Evolutionary conservation across 2,113 vertebrate species (phyloP).

Genomic region (Seriola aureovittata): DNA sequence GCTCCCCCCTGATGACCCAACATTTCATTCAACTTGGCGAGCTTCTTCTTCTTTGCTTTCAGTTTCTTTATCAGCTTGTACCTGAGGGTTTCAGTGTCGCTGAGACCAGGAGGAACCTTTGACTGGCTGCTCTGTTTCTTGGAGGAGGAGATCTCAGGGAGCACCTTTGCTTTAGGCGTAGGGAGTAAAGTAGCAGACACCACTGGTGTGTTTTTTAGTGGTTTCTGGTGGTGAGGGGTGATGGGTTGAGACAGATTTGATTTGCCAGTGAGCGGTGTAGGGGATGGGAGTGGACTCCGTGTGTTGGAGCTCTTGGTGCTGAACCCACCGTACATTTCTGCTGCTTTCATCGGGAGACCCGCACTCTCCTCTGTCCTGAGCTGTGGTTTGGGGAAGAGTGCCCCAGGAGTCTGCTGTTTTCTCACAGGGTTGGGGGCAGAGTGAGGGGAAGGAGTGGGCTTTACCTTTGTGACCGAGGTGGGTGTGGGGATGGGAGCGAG

Average conservation of each 20-base stretch:
- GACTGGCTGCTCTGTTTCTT: conserved; percentile 44
- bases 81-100: conserved; percentile 87
- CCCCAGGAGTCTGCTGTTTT: conserved; percentile 3
- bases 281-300: background rate
- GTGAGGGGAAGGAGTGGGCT: background rate
- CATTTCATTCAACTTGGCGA: conserved; percentile 87
- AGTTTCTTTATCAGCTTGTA: conserved; percentile 92
- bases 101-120: conserved; percentile 46
- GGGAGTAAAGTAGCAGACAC: background rate
- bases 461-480: background rate
- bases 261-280: background rate
- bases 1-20: conserved; percentile 63
- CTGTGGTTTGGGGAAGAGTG: conserved; percentile 31
- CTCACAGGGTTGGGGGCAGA: conserved; percentile 65
- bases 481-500: background rate
- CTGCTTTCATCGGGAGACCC: conserved; percentile 84
- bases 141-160: conserved; percentile 12
- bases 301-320: conserved; percentile 31
- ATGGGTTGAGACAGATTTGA: background rate
- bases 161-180: background rate
- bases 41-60: conserved; percentile 93
- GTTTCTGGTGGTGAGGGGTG: background rate
- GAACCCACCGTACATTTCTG: conserved; percentile 90
- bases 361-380: conserved; percentile 59
- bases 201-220: background rate